These are phyloP conservation scores for Nylanderia fulva DNA, from an alignment of 1,140 invertebrate genomes.

Conservation along the genomic window DNA sequence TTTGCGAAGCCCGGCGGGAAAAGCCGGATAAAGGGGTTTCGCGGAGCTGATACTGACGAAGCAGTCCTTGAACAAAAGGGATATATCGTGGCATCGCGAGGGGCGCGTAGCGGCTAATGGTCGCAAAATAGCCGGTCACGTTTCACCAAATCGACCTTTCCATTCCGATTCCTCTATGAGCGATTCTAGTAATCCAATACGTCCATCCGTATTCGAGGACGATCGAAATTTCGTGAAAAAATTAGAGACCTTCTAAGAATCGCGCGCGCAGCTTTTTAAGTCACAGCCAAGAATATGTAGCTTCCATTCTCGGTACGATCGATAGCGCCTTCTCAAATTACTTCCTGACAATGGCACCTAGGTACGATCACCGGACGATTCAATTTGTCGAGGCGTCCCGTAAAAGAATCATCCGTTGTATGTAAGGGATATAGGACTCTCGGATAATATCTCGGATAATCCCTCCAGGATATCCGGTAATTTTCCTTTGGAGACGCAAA, in stretches of 20 bases:
- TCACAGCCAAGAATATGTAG: too few species aligned
- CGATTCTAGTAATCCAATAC: too few species aligned
- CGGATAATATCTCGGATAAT: conserved; percentile 31
- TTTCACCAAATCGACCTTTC: background rate
- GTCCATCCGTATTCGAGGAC: background rate
- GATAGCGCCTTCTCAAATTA: conserved; percentile 70
- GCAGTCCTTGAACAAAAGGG: conserved; percentile 20
- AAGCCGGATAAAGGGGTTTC: conserved; percentile 36
- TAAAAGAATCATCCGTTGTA: conserved; percentile 47
- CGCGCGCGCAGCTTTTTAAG: background rate
- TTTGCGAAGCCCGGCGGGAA: background rate
- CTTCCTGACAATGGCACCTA: conserved; percentile 68
- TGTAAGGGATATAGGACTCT: background rate
- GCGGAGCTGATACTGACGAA: conserved; percentile 26
- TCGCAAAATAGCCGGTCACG: conserved; percentile 13
- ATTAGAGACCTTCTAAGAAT: conserved; percentile 12
- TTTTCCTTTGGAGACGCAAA: conserved; percentile 30
- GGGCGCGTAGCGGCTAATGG: conserved; percentile 2
- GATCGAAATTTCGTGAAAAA: conserved; percentile 37
- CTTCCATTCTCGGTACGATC: conserved; percentile 55
- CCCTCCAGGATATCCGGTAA: background rate
- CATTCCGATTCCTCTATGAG: background rate
- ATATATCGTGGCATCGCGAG: background rate
- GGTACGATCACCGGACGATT: conserved; percentile 69
- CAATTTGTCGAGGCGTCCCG: conserved; percentile 61